phyloP scores from a whole-genome alignment of 2,113 vertebrate genomes.

The Pachyramphus minor region DNA sequence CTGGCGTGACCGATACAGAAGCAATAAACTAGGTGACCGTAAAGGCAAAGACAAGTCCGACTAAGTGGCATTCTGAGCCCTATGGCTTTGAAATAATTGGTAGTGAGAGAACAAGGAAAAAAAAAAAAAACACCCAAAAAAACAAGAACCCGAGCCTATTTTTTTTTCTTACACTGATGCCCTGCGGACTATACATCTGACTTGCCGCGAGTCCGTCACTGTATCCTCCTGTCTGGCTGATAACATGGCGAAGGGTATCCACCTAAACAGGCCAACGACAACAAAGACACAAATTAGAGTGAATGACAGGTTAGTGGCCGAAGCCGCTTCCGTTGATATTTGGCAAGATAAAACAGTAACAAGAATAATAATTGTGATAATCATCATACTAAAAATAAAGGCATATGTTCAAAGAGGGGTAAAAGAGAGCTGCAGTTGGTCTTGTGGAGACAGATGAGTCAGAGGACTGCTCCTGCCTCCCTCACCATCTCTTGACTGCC shows the following conservation, averaged over 20 bases:
- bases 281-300: slow-evolving; percentile 71
- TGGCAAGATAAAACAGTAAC: neutral
- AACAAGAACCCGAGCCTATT: slow-evolving; percentile 58
- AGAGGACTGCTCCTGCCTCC: neutral
- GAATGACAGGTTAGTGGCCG: slow-evolving; percentile 35
- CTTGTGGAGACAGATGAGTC: neutral
- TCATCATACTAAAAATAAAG: neutral
- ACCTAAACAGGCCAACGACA: slow-evolving; percentile 85
- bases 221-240: slow-evolving; percentile 99
- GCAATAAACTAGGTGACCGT: slow-evolving; percentile 84
- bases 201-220: slow-evolving; percentile 97
- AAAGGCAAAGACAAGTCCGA: slow-evolving; percentile 81
- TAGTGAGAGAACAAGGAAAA: slow-evolving; percentile 54
- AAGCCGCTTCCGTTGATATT: neutral
- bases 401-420: neutral
- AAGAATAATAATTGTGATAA: neutral
- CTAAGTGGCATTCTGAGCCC: slow-evolving; percentile 88
- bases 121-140: neutral
- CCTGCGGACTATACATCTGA: slow-evolving; percentile 99
- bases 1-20: slow-evolving; percentile 76
- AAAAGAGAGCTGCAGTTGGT: neutral
- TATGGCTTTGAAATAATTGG: slow-evolving; percentile 93
- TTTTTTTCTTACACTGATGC: slow-evolving; percentile 94
- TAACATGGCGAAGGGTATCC: slow-evolving; percentile 99
- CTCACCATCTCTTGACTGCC: neutral